Evolutionary conservation across 2,888 invertebrate species (phyloP), one percentile per base, ranked within the genome.

Genomic region (Idaea straminata): DNA sequence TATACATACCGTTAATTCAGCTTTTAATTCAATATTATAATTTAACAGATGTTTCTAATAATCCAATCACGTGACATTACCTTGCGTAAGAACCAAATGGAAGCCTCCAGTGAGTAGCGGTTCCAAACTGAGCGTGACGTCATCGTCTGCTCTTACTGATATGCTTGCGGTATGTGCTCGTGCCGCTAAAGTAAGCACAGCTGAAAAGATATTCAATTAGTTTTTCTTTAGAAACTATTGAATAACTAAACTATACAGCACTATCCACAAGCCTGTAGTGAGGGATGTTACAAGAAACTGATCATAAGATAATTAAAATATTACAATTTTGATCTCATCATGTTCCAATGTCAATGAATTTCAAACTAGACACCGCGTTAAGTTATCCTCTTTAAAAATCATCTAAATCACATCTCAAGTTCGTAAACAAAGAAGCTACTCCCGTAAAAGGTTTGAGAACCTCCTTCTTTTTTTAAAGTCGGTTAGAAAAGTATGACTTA

Each of bases 91-190:
- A 0, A 81, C 72, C 15, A 91, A 69, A 1, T 81, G 68, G 73
- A 91, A 91, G 4, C 92, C 92, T 5, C 92, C 92, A 5, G 86
- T 87, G 35, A 89, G 77, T 64, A 85, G 83, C 0, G 91, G 91
- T 63, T 87, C 88, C 64, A 92, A 69, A 3, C 82, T 81, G 3
- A 92, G 79, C 0, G 82, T 85, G 68, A 85, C 81, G 65, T 86
- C 87, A 71, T 83, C 84, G 38, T 83, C 83, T 25, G 81, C 81
- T 25, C 81, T 76, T 6, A 80, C 63, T 0, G 82, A 62, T 3
- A 80, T 72, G 3, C 64, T 62, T 1, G 82, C 77, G 0, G 84
- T 62, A 16, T 83, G 81, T 61, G 83, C 87, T 0, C 79, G 80
- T 68, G 82, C 82, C 35, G 81, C 77, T 15, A 91, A 73, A n/a